Evolutionary conservation across 92 coral and sea anemone species (phyloP).

Genomic region (Montipora capitata): DNA sequence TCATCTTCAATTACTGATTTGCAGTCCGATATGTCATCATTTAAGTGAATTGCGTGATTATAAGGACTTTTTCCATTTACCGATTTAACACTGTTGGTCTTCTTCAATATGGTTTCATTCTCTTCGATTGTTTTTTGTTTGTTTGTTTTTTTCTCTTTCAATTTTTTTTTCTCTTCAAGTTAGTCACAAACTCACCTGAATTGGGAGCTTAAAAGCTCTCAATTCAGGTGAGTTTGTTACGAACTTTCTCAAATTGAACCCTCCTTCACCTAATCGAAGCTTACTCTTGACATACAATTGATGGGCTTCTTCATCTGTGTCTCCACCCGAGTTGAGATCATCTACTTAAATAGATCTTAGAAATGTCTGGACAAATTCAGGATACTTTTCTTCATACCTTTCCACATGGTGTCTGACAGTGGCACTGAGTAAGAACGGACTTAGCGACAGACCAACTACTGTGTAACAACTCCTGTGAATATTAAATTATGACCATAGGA

Average conservation of each 20-base stretch:
- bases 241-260: slow-evolving; percentile 74
- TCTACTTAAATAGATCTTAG: slow-evolving; percentile 73
- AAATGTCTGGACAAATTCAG: slow-evolving; percentile 68
- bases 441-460: slow-evolving; percentile 69
- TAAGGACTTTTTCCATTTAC: background rate
- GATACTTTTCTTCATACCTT: slow-evolving; percentile 58
- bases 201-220: slow-evolving; percentile 39
- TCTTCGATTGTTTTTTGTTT: no score
- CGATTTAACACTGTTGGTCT: background rate
- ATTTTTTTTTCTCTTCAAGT: no score
- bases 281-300: slow-evolving; percentile 54
- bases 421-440: slow-evolving; percentile 61
- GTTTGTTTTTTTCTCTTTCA: no score
- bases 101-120: slow-evolving; percentile 24
- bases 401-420: slow-evolving; percentile 55
- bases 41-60: background rate
- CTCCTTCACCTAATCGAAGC: slow-evolving; percentile 64
- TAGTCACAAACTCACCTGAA: slow-evolving; percentile 51
- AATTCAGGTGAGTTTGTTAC: slow-evolving; percentile 49
- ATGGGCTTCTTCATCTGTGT: slow-evolving; percentile 44
- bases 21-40: background rate
- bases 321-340: slow-evolving; percentile 68
- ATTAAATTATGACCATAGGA: slow-evolving; percentile 31
- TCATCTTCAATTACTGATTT: background rate
- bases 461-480: slow-evolving; percentile 70